Base-by-base conservation (phyloP, 2,113 vertebrate genomes). In the Aegotheles bennettii region DNA sequence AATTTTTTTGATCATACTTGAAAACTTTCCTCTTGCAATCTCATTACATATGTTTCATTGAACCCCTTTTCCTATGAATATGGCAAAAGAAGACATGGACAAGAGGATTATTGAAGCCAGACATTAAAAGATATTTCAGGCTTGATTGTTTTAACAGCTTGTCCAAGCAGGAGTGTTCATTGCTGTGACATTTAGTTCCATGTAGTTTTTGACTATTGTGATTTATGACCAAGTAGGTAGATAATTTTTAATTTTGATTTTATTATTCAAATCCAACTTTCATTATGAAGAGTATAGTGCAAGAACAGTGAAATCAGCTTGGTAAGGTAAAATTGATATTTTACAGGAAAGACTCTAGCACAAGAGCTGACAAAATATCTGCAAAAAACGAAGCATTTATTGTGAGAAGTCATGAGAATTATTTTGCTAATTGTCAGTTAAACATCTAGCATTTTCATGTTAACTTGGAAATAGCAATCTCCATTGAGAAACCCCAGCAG, bases 371-470 rank as follows among this genome's bases (percentile, higher is more conserved):
- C 29, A 68, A 82, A 83, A 76, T 75, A 93, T 33, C 78, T 85
- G 40, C 50, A 78, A 70, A 20, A 80, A 94, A 95, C 67, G 53
- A 95, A 77, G 65, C 59, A 77, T 71, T 92, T 92, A 89, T 43
- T 89, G 35, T 89, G 68, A 95, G 87, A 94, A 96, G 74, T 86
- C 78, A 86, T 25, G 24, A 94, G 81, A 92, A 85, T 95, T 89
- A 88, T 89, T 95, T 95, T 90, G 40, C 56, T 85, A 84, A 54
- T 94, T 95, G 83, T 96, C 77, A 96, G 74, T 77, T 96, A 93
- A 90, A 69, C 40, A 89, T 78, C 1, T 1, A 87, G 48, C 54
- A 84, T 93, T 95, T 96, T 91, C 79, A 79, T 94, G 38, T 89
- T 95, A 89, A 74, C 80, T 97, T 90, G 69, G 93, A 96, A 95